phyloP scores from a whole-genome alignment of 2,888 invertebrate species.

The Cybosia mesomella region DNA sequence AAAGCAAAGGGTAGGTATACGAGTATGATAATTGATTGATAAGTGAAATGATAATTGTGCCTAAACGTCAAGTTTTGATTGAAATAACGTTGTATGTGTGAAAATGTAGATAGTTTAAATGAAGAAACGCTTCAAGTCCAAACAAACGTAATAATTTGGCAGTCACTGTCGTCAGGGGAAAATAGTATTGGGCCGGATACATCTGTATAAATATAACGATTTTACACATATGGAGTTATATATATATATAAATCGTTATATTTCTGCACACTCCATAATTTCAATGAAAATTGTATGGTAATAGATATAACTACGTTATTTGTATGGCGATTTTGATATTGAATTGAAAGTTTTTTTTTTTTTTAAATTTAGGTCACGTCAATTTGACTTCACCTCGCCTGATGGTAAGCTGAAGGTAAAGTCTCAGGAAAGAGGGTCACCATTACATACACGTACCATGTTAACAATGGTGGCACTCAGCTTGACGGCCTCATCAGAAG shows the following conservation, averaged over 20 bases:
- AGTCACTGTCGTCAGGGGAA: constrained; percentile 1
- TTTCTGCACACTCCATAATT: background rate
- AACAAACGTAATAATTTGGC: constrained; percentile 1
- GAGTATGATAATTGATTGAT: background rate
- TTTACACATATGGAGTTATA: background rate
- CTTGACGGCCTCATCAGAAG: no score
- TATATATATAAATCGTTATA: no score
- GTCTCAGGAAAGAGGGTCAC: no score
- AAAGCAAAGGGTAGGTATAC: background rate
- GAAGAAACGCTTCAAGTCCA: background rate
- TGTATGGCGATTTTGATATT: background rate
- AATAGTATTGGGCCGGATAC: constrained; percentile 5
- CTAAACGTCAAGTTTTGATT: background rate
- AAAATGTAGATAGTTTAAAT: background rate
- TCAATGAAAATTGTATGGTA: background rate
- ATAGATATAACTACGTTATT: no score
- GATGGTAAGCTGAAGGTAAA: no score
- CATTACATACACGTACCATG: no score
- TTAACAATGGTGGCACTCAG: no score
- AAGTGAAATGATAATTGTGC: no score
- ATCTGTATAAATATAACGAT: background rate
- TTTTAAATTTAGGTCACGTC: no score
- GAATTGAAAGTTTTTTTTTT: background rate
- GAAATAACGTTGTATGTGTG: background rate
- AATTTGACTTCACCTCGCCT: no score